phyloP scores from a whole-genome alignment of 2,113 vertebrate species.

The Hipposideros armiger region DNA sequence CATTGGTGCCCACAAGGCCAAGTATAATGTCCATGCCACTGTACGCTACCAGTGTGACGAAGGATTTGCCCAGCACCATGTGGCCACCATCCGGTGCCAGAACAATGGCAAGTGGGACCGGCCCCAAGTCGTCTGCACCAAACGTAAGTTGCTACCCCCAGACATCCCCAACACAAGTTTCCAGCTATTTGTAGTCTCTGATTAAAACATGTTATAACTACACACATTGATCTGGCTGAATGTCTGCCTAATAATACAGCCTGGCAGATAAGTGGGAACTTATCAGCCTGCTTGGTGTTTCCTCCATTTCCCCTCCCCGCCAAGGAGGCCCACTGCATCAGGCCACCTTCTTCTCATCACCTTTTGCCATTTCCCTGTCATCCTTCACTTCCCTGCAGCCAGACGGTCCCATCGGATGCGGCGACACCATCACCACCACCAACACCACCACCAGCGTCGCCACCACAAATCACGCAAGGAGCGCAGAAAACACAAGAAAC shows the following conservation, averaged over 20 bases:
- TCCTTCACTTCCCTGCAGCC: slow-evolving; percentile 85
- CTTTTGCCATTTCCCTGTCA: background rate
- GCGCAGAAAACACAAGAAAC: slow-evolving; percentile 92
- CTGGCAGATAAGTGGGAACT: background rate
- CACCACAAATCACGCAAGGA: slow-evolving; percentile 93
- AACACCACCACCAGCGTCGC: slow-evolving; percentile 91
- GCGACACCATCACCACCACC: slow-evolving; percentile 93
- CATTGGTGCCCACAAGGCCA: slow-evolving; percentile 92
- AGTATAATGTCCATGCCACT: slow-evolving; percentile 94
- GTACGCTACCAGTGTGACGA: slow-evolving; percentile 95
- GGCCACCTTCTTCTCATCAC: background rate
- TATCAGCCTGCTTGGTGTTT: background rate
- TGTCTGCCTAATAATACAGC: background rate
- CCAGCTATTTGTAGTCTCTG: background rate
- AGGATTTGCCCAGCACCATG: slow-evolving; percentile 94
- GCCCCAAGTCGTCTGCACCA: slow-evolving; percentile 96
- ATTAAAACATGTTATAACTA: background rate
- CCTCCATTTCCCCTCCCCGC: background rate
- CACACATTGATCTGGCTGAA: background rate
- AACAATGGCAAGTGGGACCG: slow-evolving; percentile 96
- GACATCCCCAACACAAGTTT: too few relatives aligned
- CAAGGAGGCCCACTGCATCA: background rate
- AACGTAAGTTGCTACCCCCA: slow-evolving; percentile 90
- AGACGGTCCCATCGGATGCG: slow-evolving; percentile 93
- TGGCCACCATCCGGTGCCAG: slow-evolving; percentile 94